Percentiles rank a stretch among this genome's conserved stretches.
Evolutionary conservation across 2,113 vertebrate genomes (phyloP).

Genomic region (Platichthys stellatus): DNA sequence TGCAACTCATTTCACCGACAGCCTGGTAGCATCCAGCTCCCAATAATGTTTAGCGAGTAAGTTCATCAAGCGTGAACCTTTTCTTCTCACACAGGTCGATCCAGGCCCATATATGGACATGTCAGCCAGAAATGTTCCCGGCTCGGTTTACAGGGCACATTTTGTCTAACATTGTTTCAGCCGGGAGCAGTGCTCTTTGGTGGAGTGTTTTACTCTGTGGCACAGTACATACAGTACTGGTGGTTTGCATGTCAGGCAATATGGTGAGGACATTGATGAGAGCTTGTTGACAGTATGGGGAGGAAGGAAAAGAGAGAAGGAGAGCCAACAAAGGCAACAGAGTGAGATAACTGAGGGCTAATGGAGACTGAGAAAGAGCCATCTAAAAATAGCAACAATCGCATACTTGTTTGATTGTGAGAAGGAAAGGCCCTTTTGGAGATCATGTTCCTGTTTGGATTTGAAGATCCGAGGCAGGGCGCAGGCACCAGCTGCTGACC

Average conservation of each 20-base stretch:
- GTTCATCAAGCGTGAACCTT: constrained; percentile 45
- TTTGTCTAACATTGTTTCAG: constrained; percentile 55
- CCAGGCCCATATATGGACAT: constrained; percentile 69
- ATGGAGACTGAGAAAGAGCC: constrained; percentile 18
- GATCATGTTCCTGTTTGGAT: constrained; percentile 62
- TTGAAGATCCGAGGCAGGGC: background rate
- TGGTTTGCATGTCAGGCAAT: background rate
- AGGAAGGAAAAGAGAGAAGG: background rate
- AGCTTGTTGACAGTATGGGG: constrained; percentile 7
- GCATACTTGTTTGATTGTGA: constrained; percentile 78
- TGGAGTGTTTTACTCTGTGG: constrained; percentile 2
- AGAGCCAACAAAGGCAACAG: constrained; percentile 8
- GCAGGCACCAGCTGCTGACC: background rate
- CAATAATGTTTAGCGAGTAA: constrained; percentile 32
- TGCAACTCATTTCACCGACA: background rate
- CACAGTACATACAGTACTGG: background rate
- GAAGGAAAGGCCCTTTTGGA: constrained; percentile 61
- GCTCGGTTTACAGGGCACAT: constrained; percentile 45
- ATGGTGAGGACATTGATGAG: background rate
- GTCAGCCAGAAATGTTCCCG: constrained; percentile 40
- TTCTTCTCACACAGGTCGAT: constrained; percentile 55
- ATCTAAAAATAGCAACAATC: constrained; percentile 74
- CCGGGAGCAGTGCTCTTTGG: constrained; percentile 23
- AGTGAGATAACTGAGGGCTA: constrained; percentile 16
- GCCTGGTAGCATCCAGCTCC: constrained; percentile 19